Base-by-base conservation (phyloP, 2,113 vertebrate genomes). In the Sylvilagus bachmani region DNA sequence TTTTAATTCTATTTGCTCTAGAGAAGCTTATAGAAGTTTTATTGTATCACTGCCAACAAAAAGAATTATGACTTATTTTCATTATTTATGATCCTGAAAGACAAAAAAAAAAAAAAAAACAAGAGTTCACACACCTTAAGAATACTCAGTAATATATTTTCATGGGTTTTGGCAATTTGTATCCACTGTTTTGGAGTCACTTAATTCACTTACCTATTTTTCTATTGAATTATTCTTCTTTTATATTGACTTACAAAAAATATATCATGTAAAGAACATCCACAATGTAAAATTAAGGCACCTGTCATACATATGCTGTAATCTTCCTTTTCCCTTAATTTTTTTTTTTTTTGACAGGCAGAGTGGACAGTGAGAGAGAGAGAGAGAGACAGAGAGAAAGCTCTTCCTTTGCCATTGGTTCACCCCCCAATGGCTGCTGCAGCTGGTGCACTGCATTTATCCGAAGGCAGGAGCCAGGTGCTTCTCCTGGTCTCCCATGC, bases 1-100 rank as follows among this genome's bases (percentile, higher is more conserved):
- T 94, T 84, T 94, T 83, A 83, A 82, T 86, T 7, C 29, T 33
- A 69, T 64, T 89, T 62, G 25, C 14, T 69, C n/a, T 88, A 69
- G 29, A 95, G n/a, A 78, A 61, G 7, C 25, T 79, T 70, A 64
- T 29, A 38, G 44, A 89, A 64, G 5, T 53, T 89, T 81, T 89
- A 22, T n/a, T 64, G 17, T 38, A 17, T 71, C 27, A 64, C 24
- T 86, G 24, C 67, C 61, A 91, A 69, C 9, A 73, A 55, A 93
- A 17, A 79, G 16, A 80, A 80, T 25, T 74, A 69, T 25, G 44
- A 70, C 53, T 69, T 55, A 71, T 55, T 71, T 84, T 44, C 51
- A 36, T 73, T 67, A 77, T 71, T 84, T 73, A 24, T 73, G 58
- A 62, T 61, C 62, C 16, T 31, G 21, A 74, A 80, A 78, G 3